Conservation (phyloP, 2,888 invertebrate genomes). For the Coenonympha arcania region DNA sequence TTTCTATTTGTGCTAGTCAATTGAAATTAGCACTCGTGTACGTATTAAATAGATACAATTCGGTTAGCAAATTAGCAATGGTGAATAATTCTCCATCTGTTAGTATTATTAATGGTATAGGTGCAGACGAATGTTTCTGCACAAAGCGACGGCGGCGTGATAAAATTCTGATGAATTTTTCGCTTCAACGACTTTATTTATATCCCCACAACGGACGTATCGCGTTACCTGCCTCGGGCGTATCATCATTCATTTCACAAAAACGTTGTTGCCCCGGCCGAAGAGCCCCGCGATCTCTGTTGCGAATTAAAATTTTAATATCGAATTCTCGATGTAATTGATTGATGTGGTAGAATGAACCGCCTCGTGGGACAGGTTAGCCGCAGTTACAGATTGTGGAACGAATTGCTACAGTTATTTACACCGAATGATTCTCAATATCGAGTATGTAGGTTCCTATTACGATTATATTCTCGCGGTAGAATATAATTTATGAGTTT, state of each 20-base stretch:
- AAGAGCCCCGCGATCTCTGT: conserved; percentile 40
- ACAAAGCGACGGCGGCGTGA: conserved; percentile 37
- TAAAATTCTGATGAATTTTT: conserved; percentile 59
- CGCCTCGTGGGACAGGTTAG: conserved; percentile 38
- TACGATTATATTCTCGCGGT: conserved; percentile 32
- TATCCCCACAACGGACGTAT: conserved; percentile 49
- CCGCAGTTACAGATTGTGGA: conserved; percentile 38
- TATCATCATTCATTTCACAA: conserved; percentile 57
- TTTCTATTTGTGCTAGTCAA: conserved; percentile 6
- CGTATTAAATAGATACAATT: conserved; percentile 1
- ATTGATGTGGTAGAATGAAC: conserved; percentile 62
- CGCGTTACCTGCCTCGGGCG: conserved; percentile 55
- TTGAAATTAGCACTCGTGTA: conserved; percentile 8
- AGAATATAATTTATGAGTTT: too few relatives aligned
- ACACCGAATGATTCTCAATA: conserved; percentile 37
- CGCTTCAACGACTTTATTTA: conserved; percentile 64
- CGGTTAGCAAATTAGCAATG: conserved; percentile 12
- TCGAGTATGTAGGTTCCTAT: too few relatives aligned
- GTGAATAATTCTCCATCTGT: conserved; percentile 4
- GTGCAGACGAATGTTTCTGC: conserved; percentile 18
- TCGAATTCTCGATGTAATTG: conserved; percentile 54
- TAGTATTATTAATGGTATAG: conserved; percentile 17
- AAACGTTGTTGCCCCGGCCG: conserved; percentile 52
- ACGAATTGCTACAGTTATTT: conserved; percentile 53
- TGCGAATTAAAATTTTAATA: conserved; percentile 54